These are phyloP conservation scores for Nemurella pictetii DNA, from an alignment of 2,888 invertebrate genomes.

Conservation along the genomic window DNA sequence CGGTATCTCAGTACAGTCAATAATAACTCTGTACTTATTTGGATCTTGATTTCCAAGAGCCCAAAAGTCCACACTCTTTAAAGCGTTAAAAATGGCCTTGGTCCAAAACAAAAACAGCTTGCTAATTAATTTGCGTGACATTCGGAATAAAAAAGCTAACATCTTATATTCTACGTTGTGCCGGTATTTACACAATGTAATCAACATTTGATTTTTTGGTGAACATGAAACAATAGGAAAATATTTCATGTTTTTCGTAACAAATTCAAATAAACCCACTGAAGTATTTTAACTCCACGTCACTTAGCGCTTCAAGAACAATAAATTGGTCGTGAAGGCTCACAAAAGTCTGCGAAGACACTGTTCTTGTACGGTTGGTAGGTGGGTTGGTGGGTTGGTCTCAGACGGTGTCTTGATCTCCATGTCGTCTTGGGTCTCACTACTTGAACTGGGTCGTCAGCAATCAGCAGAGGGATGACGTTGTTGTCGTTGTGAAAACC, in stretches of 20 bases:
- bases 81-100: not conserved
- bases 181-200: not conserved
- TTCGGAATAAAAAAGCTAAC: not conserved
- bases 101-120: not conserved
- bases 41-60: not conserved
- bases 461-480: too few species aligned
- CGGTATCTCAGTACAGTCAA: conserved; percentile 1
- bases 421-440: too few species aligned
- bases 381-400: too few species aligned
- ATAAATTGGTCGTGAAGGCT: too few species aligned
- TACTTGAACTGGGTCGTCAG: too few species aligned
- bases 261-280: not conserved
- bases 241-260: not conserved
- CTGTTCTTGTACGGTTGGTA: too few species aligned
- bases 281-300: not conserved
- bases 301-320: not conserved
- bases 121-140: not conserved
- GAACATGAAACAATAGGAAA: not conserved
- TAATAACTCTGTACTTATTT: not conserved
- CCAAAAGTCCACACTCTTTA: not conserved
- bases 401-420: too few species aligned
- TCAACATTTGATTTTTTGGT: not conserved
- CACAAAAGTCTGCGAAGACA: too few species aligned
- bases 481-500: too few species aligned
- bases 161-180: conserved; percentile 1